Evolutionary conservation across 2,888 invertebrate genomes (phyloP).

Genomic region (Rhimphoctona megacephalus): DNA sequence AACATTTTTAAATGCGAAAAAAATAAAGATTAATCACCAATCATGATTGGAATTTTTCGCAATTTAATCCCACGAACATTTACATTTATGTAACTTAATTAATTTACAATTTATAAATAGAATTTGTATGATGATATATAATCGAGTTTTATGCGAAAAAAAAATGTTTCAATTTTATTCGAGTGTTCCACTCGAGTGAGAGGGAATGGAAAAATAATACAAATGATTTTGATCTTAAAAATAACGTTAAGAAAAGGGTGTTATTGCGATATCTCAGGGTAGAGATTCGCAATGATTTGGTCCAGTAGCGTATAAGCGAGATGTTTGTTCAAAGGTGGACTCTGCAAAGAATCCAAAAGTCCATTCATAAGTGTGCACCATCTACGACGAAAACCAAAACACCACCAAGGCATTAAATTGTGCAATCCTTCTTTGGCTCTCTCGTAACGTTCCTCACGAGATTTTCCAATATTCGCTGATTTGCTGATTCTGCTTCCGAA

Average conservation of each 20-base stretch:
- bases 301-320: conserved; percentile 93
- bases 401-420: conserved; percentile 80
- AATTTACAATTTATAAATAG: not conserved
- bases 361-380: conserved; percentile 81
- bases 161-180: not conserved
- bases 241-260: not conserved
- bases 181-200: no score
- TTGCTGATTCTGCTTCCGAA: conserved; percentile 70
- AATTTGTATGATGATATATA: not conserved
- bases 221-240: conserved; percentile 8
- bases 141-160: not conserved
- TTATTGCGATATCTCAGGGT: conserved; percentile 88
- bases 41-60: not conserved
- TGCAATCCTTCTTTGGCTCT: conserved; percentile 79
- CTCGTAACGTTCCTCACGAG: conserved; percentile 73
- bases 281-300: conserved; percentile 90
- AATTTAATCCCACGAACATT: not conserved
- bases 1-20: not conserved
- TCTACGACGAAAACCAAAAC: conserved; percentile 76
- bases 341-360: conserved; percentile 84
- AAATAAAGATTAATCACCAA: not conserved
- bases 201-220: not conserved
- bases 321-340: conserved; percentile 87
- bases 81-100: not conserved
- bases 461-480: conserved; percentile 18